Evolutionary conservation across 2,113 vertebrate genomes (phyloP), one percentile per base, ranked within the genome.

Genomic region (Aramus guarauna): DNA sequence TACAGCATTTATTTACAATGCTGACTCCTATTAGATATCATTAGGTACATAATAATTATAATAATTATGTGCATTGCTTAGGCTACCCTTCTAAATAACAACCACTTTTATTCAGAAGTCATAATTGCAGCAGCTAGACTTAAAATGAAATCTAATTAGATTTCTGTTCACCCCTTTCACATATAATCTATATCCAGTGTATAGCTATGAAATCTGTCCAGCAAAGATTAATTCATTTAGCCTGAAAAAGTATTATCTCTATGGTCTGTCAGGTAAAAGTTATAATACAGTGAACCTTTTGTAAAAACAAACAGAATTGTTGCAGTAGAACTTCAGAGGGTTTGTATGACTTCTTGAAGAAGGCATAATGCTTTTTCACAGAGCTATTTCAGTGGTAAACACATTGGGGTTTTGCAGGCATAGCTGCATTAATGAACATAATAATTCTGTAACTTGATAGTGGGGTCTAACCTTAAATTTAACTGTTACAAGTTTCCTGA

Each of bases 21-120:
- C 94, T 96, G 92, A 97, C 97, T 97, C 97, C 96, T 98, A 98
- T 98, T 98, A 98, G 97, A 97, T 97, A 96, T 98, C 98, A 98
- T 98, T 98, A 98, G 98, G 98, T 98, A 98, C 97, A 96, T 96
- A 96, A 97, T 98, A 98, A 99, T 99, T 98, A 99, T 96, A 97
- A 98, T 98, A 98, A 98, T 98, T 98, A 98, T 64, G 89, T 93
- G 97, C 95, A 97, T 97, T 97, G 97, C 98, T 98, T 97, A 97
- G 98, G 97, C 97, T 98, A 97, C 98, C 98, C 97, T 98, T 97
- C 97, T 98, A 98, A 98, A 98, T 98, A 98, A 98, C 98, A 98
- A 98, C 96, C 96, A 73, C 95, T 95, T 97, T 98, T 98, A 98
- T 98, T 98, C 98, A 98, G 96, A 98, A 98, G 96, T 98, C 97